phyloP scores from a whole-genome alignment of 2,888 invertebrate genomes.

The Horisme vitalbata region DNA sequence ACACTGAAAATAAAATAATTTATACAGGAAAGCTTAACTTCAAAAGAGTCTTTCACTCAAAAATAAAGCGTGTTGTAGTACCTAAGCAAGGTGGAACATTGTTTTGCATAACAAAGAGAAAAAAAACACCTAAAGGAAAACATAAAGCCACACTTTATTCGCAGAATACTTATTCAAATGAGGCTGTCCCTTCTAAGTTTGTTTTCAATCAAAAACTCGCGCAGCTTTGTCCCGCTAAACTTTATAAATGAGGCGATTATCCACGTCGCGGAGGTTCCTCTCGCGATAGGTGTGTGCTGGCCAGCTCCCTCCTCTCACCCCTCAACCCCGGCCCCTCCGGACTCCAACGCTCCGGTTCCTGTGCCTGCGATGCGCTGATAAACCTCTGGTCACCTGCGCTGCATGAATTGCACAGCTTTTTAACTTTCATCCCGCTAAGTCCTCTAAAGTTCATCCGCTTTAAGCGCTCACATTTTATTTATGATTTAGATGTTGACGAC shows the following conservation, averaged over 20 bases:
- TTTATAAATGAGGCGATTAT: constrained; percentile 83
- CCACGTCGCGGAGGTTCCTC: constrained; percentile 64
- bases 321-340: constrained; percentile 25
- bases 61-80: constrained; percentile 83
- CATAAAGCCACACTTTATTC: constrained; percentile 83
- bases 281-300: constrained; percentile 64
- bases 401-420: constrained; percentile 81
- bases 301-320: constrained; percentile 35
- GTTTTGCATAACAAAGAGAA: constrained; percentile 82
- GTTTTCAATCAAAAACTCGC: constrained; percentile 83
- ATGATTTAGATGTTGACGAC: constrained; percentile 72
- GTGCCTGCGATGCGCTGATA: constrained; percentile 71
- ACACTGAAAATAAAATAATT: constrained; percentile 81
- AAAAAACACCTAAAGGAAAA: constrained; percentile 82
- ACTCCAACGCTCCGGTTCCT: constrained; percentile 31
- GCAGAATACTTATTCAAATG: constrained; percentile 83
- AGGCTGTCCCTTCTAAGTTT: constrained; percentile 83
- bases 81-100: constrained; percentile 83
- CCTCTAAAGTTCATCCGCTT: constrained; percentile 75
- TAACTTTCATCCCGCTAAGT: constrained; percentile 76
- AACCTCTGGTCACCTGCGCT: constrained; percentile 79
- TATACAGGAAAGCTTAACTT: constrained; percentile 82
- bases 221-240: constrained; percentile 81
- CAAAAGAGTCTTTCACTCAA: constrained; percentile 83
- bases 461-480: constrained; percentile 72